Base-by-base conservation (phyloP, 1,140 invertebrate genomes). In the Ostrea edulis region DNA sequence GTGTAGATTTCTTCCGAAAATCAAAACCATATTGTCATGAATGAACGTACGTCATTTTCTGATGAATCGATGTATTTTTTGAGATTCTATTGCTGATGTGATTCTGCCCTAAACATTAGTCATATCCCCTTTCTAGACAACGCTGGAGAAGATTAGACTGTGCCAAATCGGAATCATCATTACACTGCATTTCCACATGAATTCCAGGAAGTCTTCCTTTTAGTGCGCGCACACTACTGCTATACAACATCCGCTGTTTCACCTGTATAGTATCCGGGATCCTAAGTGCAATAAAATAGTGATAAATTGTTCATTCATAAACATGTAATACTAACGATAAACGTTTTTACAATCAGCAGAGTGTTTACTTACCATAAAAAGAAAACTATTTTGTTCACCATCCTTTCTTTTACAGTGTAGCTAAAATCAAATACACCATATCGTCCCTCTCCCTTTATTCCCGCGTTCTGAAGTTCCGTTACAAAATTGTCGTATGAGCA, bases 241-340 rank as follows among this genome's bases (percentile, higher is more conserved):
- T 98, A 96, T 99, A 99, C 96, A 99, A 97, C 98, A 99, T 99
- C 97, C 99, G 99, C 97, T 99, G 98, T 96, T 99, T 99, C 88
- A 99, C 97, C 95, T 98, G 98, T 93, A 98, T 98, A 94, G 97
- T 98, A 95, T 99, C 98, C 52, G 98, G 98, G 96, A 98, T 99
- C 95, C 95, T 95, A 89, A 25, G 53, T 58, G 82, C 88, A 29
- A 83, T 25, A 88, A 77, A 51, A 62, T 62, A 3, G 17, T 14
- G 4, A 58, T 55, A 58, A 20, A 62, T 62, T n/a, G 2, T 20
- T 62, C 4, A 58, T 17, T 58, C 12, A 58, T 58, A 62, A 62
- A 62, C 14, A 44, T 62, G 17, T 20, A 62, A 14, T 58, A 14
- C 14, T 55, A n/a, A 3, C 3, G 14, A 62, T 0, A 62, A 44